Conservation (phyloP, 37 sponge, comb jelly and placozoan species). For the Agelas oroides region DNA sequence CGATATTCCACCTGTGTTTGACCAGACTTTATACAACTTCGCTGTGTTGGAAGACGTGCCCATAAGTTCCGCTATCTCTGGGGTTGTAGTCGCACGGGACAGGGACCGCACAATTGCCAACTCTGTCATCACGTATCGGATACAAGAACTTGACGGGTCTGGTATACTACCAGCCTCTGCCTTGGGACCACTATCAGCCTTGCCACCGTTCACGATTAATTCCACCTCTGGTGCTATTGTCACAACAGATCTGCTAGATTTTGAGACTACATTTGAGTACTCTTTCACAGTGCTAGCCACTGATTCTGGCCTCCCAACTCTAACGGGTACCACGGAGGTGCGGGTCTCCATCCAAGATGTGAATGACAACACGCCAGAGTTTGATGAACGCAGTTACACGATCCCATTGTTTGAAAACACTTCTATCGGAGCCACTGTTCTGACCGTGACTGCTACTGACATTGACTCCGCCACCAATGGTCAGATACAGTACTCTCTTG, state of each 20-base stretch:
- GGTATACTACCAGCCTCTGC: not conserved
- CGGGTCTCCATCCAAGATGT: slow-evolving; percentile 18
- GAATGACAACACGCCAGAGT: slow-evolving; percentile 58
- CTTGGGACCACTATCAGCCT: not conserved
- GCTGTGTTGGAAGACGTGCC: slow-evolving; percentile 37
- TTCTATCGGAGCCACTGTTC: not conserved
- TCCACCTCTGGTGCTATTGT: slow-evolving; percentile 37
- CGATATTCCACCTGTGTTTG: slow-evolving; percentile 72
- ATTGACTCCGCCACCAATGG: slow-evolving; percentile 46
- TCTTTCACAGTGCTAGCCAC: slow-evolving; percentile 38
- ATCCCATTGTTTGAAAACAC: slow-evolving; percentile 9
- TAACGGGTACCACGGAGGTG: slow-evolving; percentile 12
- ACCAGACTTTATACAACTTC: not conserved
- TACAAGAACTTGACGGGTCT: not conserved
- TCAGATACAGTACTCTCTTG: slow-evolving; percentile 14
- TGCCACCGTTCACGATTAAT: slow-evolving; percentile 38
- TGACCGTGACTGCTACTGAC: slow-evolving; percentile 54
- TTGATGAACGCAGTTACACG: not conserved
- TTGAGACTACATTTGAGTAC: slow-evolving; percentile 28
- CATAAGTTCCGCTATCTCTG: slow-evolving; percentile 2
- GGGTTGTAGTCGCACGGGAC: slow-evolving; percentile 37
- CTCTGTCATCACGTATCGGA: slow-evolving; percentile 21
- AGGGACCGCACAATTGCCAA: slow-evolving; percentile 29
- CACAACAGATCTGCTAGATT: slow-evolving; percentile 21
- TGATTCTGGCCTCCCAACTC: slow-evolving; percentile 27